Evolutionary conservation across 2,113 vertebrate genomes (phyloP).

Genomic region (Cyanocitta stelleri): DNA sequence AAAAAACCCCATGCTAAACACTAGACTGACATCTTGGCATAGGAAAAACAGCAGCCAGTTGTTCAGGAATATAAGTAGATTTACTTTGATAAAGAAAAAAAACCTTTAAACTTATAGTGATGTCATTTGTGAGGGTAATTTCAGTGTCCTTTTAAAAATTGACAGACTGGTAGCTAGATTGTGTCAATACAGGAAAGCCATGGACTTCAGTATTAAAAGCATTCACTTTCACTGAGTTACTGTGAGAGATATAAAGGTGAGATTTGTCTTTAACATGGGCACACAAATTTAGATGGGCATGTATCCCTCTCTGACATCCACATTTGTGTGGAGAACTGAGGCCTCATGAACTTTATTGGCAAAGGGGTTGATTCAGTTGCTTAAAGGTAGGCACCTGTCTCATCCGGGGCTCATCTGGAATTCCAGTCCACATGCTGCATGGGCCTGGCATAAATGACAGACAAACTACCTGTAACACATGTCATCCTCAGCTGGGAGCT

Average conservation of each 20-base stretch:
- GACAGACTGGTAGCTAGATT: not conserved
- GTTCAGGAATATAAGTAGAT: not conserved
- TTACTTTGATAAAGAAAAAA: not conserved
- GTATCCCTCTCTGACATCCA: not conserved
- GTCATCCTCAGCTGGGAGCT: not conserved
- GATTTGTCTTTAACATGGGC: not conserved
- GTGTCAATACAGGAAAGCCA: not conserved
- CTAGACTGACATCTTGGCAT: not conserved
- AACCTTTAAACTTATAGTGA: not conserved
- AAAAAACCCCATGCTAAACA: not conserved
- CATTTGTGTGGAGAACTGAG: not conserved
- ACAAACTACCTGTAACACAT: not conserved
- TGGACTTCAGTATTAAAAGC: not conserved
- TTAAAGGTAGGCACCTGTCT: not conserved
- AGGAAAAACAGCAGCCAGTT: not conserved
- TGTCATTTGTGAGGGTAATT: not conserved
- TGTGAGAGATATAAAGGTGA: not conserved
- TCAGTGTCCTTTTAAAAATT: not conserved
- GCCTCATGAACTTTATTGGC: not conserved
- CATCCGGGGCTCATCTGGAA: not conserved
- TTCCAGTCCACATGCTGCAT: not conserved
- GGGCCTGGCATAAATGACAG: not conserved
- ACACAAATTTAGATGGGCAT: not conserved
- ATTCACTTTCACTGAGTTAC: not conserved
- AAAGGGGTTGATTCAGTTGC: not conserved